Conservation (phyloP, 2,888 invertebrate species). For the Platycnemis pennipes region DNA sequence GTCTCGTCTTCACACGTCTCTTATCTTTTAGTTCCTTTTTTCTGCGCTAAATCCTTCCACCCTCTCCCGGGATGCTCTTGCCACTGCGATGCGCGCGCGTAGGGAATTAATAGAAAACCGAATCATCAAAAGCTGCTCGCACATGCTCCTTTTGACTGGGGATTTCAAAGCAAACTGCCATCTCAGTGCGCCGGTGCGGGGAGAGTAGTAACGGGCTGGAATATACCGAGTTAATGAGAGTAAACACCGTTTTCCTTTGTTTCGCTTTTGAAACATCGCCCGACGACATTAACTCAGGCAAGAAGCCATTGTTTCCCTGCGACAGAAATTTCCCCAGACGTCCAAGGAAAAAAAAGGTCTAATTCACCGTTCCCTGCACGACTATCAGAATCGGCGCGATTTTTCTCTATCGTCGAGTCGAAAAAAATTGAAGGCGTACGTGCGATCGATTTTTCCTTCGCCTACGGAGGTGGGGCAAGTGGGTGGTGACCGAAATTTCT, state of each 20-base stretch:
- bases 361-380: too few relatives aligned
- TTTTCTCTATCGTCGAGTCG: not conserved
- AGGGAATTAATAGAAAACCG: not conserved
- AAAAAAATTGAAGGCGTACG: not conserved
- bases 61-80: not conserved
- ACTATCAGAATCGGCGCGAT: too few relatives aligned
- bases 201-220: not conserved
- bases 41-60: not conserved
- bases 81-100: not conserved
- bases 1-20: not conserved
- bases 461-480: not conserved
- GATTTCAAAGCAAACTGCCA: slow-evolving; percentile 15
- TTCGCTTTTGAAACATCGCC: not conserved
- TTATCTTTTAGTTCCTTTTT: not conserved
- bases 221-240: not conserved
- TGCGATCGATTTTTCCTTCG: not conserved
- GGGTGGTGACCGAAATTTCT: not conserved
- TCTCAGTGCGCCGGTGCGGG: not conserved
- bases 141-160: not conserved
- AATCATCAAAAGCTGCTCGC: not conserved
- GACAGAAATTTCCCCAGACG: not conserved
- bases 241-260: not conserved
- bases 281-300: not conserved
- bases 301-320: not conserved
- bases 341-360: too few relatives aligned